Evolutionary conservation across 2,888 invertebrate species (phyloP).

Genomic region (Malthinus flaveolus): DNA sequence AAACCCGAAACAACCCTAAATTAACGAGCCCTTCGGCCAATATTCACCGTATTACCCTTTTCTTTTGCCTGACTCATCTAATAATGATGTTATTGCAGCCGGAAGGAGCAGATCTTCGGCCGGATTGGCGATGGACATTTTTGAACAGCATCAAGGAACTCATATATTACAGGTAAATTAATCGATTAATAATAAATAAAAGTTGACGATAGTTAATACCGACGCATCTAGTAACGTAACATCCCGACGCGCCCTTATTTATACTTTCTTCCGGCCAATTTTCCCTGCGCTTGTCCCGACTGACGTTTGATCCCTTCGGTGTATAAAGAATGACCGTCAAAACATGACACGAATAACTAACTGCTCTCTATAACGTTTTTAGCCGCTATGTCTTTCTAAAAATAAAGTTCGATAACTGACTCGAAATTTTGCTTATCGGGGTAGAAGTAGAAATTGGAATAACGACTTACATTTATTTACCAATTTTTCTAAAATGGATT

Average conservation of each 20-base stretch:
- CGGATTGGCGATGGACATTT: constrained; percentile 81
- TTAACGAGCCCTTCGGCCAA: constrained; percentile 32
- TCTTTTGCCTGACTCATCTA: constrained; percentile 35
- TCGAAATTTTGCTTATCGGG: constrained; percentile 24
- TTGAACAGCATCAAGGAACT: constrained; percentile 96
- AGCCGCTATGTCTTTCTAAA: constrained; percentile 39
- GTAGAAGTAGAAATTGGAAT: constrained; percentile 20
- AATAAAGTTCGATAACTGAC: constrained; percentile 42
- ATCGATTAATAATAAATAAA: not conserved
- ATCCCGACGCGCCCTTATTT: constrained; percentile 44
- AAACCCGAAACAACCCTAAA: constrained; percentile 24
- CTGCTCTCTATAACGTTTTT: constrained; percentile 38
- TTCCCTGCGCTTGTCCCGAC: constrained; percentile 43
- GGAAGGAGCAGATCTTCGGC: constrained; percentile 70
- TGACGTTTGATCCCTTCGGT: constrained; percentile 51
- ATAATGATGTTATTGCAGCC: constrained; percentile 64
- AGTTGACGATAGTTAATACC: constrained; percentile 15
- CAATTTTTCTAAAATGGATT: not conserved
- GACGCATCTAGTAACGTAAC: constrained; percentile 33
- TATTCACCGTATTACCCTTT: constrained; percentile 39
- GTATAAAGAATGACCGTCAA: constrained; percentile 55
- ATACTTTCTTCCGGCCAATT: constrained; percentile 50
- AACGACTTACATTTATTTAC: constrained; percentile 1
- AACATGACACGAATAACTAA: constrained; percentile 54
- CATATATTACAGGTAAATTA: constrained; percentile 89